A percentile compares a stretch with the other conserved stretches of the same genome.
phyloP scores from a whole-genome alignment of 1,140 invertebrate species.

The Aphelinus certus region DNA sequence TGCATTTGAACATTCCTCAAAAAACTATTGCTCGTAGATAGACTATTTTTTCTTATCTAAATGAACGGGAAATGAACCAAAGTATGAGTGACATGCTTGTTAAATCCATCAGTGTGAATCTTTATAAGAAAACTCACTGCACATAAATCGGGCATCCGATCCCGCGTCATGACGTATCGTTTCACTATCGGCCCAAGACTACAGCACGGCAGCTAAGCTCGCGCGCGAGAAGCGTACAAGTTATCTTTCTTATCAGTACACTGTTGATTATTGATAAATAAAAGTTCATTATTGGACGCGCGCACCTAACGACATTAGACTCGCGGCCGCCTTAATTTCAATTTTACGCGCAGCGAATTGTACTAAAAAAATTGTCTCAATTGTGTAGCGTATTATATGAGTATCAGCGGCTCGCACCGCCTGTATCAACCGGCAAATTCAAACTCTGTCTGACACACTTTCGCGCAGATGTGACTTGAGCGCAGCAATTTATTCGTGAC shows the following conservation, averaged over 20 bases:
- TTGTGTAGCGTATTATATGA: neutral
- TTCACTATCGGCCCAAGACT: constrained; percentile 8
- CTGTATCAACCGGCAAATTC: constrained; percentile 16
- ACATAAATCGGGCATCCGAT: constrained; percentile 60
- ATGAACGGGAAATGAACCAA: constrained; percentile 33
- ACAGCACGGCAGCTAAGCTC: neutral
- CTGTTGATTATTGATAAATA: constrained; percentile 49
- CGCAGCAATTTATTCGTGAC: constrained; percentile 36
- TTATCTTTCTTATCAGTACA: constrained; percentile 58
- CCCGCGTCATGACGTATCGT: constrained; percentile 58
- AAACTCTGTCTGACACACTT: constrained; percentile 25
- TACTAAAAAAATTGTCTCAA: neutral
- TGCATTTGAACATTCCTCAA: constrained; percentile 55
- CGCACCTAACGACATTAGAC: neutral
- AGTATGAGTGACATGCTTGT: too few species aligned
- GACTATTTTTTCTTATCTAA: constrained; percentile 52
- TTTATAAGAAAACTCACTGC: constrained; percentile 54
- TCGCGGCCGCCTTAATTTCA: constrained; percentile 20
- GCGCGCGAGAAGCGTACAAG: constrained; percentile 18
- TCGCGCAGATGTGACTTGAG: constrained; percentile 23
- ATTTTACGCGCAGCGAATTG: constrained; percentile 18
- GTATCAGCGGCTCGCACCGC: neutral
- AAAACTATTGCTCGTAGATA: constrained; percentile 52
- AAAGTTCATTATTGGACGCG: constrained; percentile 22
- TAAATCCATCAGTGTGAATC: too few species aligned